Evolutionary conservation across 1,140 invertebrate genomes (phyloP).

Genomic region (Tachypleus tridentatus): DNA sequence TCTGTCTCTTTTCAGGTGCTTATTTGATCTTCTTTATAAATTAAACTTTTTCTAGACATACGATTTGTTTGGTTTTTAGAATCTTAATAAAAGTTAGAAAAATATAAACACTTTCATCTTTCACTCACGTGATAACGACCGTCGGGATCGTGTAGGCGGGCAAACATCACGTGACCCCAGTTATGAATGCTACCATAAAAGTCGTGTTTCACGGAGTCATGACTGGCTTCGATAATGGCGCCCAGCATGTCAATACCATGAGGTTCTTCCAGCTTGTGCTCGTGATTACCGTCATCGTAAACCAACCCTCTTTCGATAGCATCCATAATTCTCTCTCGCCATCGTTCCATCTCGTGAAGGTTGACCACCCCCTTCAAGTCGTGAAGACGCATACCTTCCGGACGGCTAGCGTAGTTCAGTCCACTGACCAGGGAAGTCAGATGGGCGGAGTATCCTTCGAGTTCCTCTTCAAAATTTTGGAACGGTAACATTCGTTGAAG

Average conservation of each 20-base stretch:
- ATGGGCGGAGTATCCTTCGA: conserved; percentile 48
- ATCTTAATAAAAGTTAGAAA: no score
- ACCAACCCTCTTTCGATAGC: conserved; percentile 15
- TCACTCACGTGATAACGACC: conserved; percentile 25
- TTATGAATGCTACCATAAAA: conserved; percentile 37
- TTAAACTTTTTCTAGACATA: no score
- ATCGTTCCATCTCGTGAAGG: conserved; percentile 36
- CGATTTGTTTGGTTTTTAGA: no score
- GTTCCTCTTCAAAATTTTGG: conserved; percentile 18
- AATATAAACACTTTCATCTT: no score
- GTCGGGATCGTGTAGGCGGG: conserved; percentile 57
- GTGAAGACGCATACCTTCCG: conserved; percentile 37
- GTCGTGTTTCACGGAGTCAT: conserved; percentile 35
- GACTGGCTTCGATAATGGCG: conserved; percentile 42
- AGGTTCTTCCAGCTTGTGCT: conserved; percentile 10
- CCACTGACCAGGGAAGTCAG: conserved; percentile 46
- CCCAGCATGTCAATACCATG: conserved; percentile 39
- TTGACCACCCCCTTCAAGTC: conserved; percentile 32
- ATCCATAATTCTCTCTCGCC: conserved; percentile 19
- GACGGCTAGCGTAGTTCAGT: conserved; percentile 46
- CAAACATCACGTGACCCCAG: conserved; percentile 40
- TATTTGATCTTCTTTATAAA: no score
- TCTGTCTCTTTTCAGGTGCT: no score
- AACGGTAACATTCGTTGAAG: conserved; percentile 16
- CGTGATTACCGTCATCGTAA: conserved; percentile 6